phyloP scores from a whole-genome alignment of 2,888 invertebrate genomes.

The Apomyelois bistriatella region DNA sequence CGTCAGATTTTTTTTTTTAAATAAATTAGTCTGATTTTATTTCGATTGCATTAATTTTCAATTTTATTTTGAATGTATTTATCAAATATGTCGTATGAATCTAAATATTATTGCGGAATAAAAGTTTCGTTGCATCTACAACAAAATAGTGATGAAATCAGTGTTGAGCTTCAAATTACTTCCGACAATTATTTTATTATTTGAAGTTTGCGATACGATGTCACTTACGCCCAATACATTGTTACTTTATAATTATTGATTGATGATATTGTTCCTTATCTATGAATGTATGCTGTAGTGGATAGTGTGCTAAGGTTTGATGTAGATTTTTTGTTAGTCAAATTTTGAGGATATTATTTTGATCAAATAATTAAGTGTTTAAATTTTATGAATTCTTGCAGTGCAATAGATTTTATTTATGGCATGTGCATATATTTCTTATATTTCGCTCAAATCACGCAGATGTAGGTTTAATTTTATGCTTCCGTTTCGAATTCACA shows the following conservation, averaged over 20 bases:
- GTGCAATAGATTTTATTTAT: constrained; percentile 54
- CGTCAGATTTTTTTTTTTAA: constrained; percentile 16
- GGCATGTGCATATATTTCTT: constrained; percentile 48
- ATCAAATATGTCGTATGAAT: not conserved
- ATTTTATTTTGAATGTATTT: not conserved
- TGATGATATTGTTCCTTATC: constrained; percentile 77
- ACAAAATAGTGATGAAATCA: too few relatives aligned
- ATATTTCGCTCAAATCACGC: constrained; percentile 59
- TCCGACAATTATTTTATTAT: not conserved
- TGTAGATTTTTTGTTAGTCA: constrained; percentile 76
- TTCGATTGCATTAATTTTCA: not conserved
- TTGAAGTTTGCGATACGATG: constrained; percentile 4
- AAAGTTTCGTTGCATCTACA: not conserved
- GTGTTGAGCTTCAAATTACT: not conserved
- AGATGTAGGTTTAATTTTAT: constrained; percentile 46
- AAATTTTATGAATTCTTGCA: constrained; percentile 53
- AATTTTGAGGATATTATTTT: constrained; percentile 71
- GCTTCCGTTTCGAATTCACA: constrained; percentile 56
- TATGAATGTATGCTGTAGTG: constrained; percentile 78
- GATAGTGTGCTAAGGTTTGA: constrained; percentile 78
- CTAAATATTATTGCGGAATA: not conserved
- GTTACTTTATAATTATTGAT: constrained; percentile 62
- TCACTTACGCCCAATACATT: constrained; percentile 33
- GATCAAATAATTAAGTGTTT: constrained; percentile 63
- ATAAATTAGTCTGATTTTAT: not conserved